Conservation (phyloP, 2,797 vertebrate genomes). For the Cyprinella venusta region DNA sequence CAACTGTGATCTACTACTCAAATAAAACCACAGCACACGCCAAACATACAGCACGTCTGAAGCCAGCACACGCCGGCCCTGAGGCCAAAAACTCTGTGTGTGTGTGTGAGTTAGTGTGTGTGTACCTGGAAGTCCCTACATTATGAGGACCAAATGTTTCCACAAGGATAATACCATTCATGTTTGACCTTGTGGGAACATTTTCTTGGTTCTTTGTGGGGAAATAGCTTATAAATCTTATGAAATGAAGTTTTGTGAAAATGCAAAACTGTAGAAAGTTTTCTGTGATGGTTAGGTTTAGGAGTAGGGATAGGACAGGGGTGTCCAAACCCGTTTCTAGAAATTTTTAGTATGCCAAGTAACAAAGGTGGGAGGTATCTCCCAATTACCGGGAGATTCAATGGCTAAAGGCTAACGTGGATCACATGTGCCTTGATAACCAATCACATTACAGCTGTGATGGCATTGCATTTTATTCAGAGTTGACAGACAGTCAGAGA, state of each 20-base stretch:
- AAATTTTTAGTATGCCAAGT: too few species aligned
- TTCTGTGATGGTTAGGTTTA: neutral
- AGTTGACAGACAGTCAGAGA: too few species aligned
- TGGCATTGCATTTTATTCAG: too few species aligned
- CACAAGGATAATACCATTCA: neutral
- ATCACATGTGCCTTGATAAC: too few species aligned
- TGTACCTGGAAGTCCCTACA: neutral
- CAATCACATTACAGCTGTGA: too few species aligned
- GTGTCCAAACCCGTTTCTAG: too few species aligned
- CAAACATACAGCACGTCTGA: conserved; percentile 48
- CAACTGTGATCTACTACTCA: conserved; percentile 67
- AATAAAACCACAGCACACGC: conserved; percentile 70
- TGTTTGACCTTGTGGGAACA: neutral
- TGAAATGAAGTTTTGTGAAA: neutral
- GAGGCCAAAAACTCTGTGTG: neutral
- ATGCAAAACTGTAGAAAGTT: neutral
- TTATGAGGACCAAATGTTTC: neutral
- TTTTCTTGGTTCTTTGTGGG: too few species aligned
- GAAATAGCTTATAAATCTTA: too few species aligned
- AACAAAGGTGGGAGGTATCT: too few species aligned
- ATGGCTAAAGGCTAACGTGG: too few species aligned
- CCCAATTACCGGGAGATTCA: too few species aligned
- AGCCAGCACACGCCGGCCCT: conserved; percentile 46
- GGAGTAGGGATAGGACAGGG: too few species aligned
- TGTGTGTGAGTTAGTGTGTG: neutral